Percentiles rank a stretch among this genome's conserved stretches.
Evolutionary conservation across 2,113 vertebrate genomes (phyloP).

Genomic region (Gavialis gangeticus): DNA sequence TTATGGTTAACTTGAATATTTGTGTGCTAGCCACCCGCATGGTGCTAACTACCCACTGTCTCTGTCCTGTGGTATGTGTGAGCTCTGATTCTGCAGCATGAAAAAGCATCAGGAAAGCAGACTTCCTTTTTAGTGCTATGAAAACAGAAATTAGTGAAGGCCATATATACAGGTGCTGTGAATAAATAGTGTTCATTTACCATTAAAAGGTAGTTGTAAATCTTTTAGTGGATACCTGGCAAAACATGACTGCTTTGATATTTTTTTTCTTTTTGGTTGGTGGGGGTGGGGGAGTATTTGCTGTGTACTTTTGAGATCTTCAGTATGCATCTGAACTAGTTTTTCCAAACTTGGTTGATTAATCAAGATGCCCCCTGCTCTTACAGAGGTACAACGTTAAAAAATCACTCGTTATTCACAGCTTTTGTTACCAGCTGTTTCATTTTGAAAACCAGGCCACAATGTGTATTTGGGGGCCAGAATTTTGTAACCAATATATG

Average conservation of each 20-base stretch:
- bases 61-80: neutral
- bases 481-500: neutral
- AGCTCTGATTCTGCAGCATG: neutral
- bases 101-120: neutral
- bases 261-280: neutral
- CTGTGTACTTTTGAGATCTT: neutral
- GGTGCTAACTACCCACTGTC: neutral
- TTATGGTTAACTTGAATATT: neutral
- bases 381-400: too few species aligned
- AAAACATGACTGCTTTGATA: neutral
- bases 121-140: fast-evolving
- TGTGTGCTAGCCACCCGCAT: neutral
- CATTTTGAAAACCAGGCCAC: neutral
- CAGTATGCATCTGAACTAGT: neutral
- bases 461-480: neutral
- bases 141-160: neutral
- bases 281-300: neutral
- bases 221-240: neutral
- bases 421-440: neutral
- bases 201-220: slow-evolving; percentile 11
- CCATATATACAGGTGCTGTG: slow-evolving; percentile 12
- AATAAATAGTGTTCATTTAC: neutral
- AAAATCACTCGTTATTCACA: neutral
- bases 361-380: neutral
- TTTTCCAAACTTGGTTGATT: slow-evolving; percentile 4